These are phyloP conservation scores for Pristis pectinata DNA, from an alignment of 2,797 vertebrate genomes.

Conservation along the genomic window DNA sequence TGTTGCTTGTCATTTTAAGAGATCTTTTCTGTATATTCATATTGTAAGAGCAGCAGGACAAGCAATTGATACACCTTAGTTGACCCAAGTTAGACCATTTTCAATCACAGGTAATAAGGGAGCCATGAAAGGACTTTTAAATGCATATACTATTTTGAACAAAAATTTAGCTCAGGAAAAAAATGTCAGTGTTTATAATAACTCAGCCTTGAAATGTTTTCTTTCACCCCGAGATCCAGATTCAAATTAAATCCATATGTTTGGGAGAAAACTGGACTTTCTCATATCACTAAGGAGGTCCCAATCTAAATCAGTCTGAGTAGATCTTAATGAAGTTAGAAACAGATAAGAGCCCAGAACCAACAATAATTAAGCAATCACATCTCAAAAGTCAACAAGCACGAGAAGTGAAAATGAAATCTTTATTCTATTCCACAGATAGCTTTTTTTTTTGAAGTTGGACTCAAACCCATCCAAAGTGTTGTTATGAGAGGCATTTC, in stretches of 20 bases:
- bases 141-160: neutral
- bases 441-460: neutral
- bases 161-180: neutral
- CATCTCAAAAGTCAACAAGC: neutral
- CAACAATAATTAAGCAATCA: neutral
- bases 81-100: neutral
- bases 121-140: neutral
- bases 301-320: neutral
- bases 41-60: neutral
- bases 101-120: neutral
- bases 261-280: neutral
- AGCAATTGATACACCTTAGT: neutral
- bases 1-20: neutral
- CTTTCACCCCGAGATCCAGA: neutral
- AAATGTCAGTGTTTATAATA: neutral
- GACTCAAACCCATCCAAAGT: neutral
- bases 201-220: neutral
- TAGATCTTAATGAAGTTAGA: neutral
- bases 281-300: neutral
- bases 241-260: neutral
- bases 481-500: neutral
- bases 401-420: constrained; percentile 6
- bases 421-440: neutral
- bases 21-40: neutral
- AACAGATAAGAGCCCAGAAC: neutral